Evolutionary conservation across 2,113 vertebrate genomes (phyloP).

Genomic region (Andinoacara biseriatus): DNA sequence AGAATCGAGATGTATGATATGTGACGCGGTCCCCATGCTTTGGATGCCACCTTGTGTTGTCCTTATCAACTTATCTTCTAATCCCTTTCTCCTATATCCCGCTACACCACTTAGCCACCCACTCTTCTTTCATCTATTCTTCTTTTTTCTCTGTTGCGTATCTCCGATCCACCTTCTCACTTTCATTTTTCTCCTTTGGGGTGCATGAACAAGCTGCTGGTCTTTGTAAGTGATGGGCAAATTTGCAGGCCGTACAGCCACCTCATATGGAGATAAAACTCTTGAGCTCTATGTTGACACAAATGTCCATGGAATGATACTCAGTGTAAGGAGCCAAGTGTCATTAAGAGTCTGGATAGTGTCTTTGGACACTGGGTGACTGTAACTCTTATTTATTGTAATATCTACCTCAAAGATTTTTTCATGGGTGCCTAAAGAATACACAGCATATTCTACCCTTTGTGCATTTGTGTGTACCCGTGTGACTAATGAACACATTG

Average conservation of each 20-base stretch:
- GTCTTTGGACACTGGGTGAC: not conserved
- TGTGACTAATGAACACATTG: slow-evolving; percentile 17
- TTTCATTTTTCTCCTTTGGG: slow-evolving; percentile 46
- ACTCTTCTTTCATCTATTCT: slow-evolving; percentile 10
- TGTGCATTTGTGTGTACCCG: not conserved
- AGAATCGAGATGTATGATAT: slow-evolving; percentile 41
- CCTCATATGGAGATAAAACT: slow-evolving; percentile 21
- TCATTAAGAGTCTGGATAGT: not conserved
- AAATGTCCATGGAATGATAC: not conserved
- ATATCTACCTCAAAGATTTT: not conserved
- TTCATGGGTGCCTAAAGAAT: not conserved
- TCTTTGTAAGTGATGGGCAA: slow-evolving; percentile 27
- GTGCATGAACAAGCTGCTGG: slow-evolving; percentile 42
- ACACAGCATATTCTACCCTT: not conserved
- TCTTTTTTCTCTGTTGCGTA: not conserved
- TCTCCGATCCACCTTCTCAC: slow-evolving; percentile 1
- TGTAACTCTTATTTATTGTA: slow-evolving; percentile 11
- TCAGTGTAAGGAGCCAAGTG: not conserved
- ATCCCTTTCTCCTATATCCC: slow-evolving; percentile 10
- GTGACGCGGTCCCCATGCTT: slow-evolving; percentile 37
- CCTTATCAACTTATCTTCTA: slow-evolving; percentile 22
- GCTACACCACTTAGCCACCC: slow-evolving; percentile 6
- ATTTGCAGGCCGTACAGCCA: slow-evolving; percentile 10
- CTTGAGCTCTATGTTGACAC: not conserved
- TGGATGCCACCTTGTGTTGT: slow-evolving; percentile 47